A percentile compares a stretch with the other conserved stretches of the same genome.
Conservation (phyloP, 2,888 invertebrate species). For the Prosapia bicincta region DNA sequence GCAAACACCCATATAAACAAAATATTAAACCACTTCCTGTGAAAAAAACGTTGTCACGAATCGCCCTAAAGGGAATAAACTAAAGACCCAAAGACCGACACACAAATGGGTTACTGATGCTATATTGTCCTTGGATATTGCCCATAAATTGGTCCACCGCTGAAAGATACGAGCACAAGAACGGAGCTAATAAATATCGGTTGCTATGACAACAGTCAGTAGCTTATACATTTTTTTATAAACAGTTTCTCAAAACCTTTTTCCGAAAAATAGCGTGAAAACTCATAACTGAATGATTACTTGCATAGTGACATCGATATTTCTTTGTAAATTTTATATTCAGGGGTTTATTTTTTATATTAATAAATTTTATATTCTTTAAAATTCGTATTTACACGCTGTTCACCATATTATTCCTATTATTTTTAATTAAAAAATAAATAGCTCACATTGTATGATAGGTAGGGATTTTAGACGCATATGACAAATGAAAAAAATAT, state of each 20-base stretch:
- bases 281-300: neutral
- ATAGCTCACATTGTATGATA: too few species aligned
- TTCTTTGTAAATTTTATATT: too few species aligned
- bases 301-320: too few species aligned
- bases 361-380: too few species aligned
- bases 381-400: too few species aligned
- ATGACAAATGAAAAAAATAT: too few species aligned
- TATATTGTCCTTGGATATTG: neutral
- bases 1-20: too few species aligned
- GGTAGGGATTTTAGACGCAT: too few species aligned
- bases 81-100: neutral
- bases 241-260: neutral
- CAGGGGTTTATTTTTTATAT: neutral
- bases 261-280: neutral
- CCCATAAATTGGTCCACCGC: neutral
- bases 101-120: neutral
- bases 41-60: neutral
- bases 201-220: neutral
- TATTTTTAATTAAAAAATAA: too few species aligned
- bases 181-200: neutral
- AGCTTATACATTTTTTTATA: neutral
- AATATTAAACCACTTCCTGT: neutral
- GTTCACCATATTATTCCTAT: too few species aligned
- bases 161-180: neutral
- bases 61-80: neutral